A percentile compares a stretch with the other conserved stretches of the same genome.
These are phyloP conservation scores for Morpho achilles DNA, from an alignment of 2,888 invertebrate species.

Conservation along the genomic window DNA sequence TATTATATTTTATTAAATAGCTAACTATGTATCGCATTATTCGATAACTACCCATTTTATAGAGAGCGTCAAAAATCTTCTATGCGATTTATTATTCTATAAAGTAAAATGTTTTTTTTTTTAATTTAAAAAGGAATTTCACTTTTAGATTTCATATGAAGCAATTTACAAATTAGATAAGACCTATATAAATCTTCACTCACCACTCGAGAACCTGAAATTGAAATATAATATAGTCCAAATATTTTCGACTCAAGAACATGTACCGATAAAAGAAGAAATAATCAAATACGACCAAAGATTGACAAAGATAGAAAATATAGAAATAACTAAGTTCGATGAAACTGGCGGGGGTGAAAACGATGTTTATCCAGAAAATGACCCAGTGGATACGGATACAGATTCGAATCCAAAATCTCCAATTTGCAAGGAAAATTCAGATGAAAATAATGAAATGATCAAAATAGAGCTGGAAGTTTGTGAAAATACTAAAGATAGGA, in stretches of 20 bases:
- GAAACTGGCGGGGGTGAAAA: conserved; percentile 23
- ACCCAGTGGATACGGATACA: conserved; percentile 2
- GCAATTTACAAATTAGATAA: conserved; percentile 47
- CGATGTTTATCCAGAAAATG: neutral
- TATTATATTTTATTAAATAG: too few relatives aligned
- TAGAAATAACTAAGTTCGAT: conserved; percentile 14
- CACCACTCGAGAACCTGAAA: conserved; percentile 32
- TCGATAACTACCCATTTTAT: too few relatives aligned
- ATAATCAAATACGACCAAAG: conserved; percentile 11
- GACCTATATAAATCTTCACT: conserved; percentile 35
- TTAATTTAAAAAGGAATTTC: too few relatives aligned
- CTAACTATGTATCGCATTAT: too few relatives aligned
- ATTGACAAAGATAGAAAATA: conserved; percentile 19
- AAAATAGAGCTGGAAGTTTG: conserved; percentile 14
- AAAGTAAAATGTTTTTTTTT: too few relatives aligned
- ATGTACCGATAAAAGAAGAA: conserved; percentile 16
- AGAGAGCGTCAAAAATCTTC: too few relatives aligned
- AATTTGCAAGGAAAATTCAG: conserved; percentile 1
- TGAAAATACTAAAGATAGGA: conserved; percentile 9
- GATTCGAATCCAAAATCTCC: conserved; percentile 14
- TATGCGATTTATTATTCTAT: too few relatives aligned
- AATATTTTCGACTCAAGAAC: conserved; percentile 5
- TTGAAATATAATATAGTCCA: conserved; percentile 6
- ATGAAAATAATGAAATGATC: conserved; percentile 5
- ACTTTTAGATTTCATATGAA: conserved; percentile 44